A percentile compares a stretch with the other conserved stretches of the same genome.
Conservation (phyloP, 2,888 invertebrate species). For the Agrilus mali region DNA sequence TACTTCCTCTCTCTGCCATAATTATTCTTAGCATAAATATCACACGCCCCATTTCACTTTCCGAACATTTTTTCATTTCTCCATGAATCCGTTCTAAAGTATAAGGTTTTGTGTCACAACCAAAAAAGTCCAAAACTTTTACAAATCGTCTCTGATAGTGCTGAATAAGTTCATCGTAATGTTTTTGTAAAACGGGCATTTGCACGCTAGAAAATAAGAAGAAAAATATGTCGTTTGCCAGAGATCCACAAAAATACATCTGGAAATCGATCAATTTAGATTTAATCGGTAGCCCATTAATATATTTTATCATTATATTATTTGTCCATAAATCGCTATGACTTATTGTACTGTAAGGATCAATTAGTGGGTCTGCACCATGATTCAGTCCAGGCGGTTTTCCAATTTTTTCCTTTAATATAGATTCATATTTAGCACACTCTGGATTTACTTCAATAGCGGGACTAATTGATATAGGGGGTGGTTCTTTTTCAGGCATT, state of each 20-base stretch:
- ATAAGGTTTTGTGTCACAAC: slow-evolving; percentile 23
- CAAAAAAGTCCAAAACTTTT: slow-evolving; percentile 23
- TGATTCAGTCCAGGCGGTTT: too few species aligned
- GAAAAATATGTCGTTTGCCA: slow-evolving; percentile 40
- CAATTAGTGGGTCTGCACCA: slow-evolving; percentile 21
- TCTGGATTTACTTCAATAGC: slow-evolving; percentile 1
- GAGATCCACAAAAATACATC: slow-evolving; percentile 35
- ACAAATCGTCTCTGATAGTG: slow-evolving; percentile 37
- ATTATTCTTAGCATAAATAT: slow-evolving; percentile 33
- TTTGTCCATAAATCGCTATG: slow-evolving; percentile 49
- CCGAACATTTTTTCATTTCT: slow-evolving; percentile 28
- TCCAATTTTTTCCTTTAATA: too few species aligned
- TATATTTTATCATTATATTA: slow-evolving; percentile 40
- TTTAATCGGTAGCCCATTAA: slow-evolving; percentile 17
- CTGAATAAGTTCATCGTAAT: slow-evolving; percentile 34
- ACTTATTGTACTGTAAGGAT: slow-evolving; percentile 38
- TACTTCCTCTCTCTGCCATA: slow-evolving; percentile 23
- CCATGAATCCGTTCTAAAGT: slow-evolving; percentile 27
- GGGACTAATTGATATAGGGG: too few species aligned
- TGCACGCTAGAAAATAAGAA: slow-evolving; percentile 38
- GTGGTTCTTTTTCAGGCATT: slow-evolving; percentile 5
- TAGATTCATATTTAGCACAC: too few species aligned
- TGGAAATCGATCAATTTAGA: slow-evolving; percentile 44
- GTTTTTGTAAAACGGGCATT: slow-evolving; percentile 25
- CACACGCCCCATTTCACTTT: slow-evolving; percentile 30